phyloP scores from a whole-genome alignment of 92 coral and sea anemone genomes.

The Virgularia gustaviana region DNA sequence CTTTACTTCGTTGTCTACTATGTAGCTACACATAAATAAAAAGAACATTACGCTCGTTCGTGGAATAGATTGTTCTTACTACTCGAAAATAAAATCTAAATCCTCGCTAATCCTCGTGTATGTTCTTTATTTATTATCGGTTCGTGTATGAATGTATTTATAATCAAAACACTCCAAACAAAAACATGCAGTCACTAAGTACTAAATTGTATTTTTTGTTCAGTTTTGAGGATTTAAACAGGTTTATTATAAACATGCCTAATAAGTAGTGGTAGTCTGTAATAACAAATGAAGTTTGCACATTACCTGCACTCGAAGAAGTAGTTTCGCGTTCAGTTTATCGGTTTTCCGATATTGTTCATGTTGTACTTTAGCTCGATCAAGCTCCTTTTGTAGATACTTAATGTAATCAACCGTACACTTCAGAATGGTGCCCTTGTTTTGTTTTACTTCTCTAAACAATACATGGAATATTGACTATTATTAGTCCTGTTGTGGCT shows the following conservation, averaged over 20 bases:
- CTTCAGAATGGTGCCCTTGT: constrained; percentile 94
- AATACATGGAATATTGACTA: constrained; percentile 18
- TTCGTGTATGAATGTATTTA: too few relatives aligned
- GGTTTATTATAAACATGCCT: too few relatives aligned
- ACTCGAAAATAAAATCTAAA: too few relatives aligned
- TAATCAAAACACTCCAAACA: too few relatives aligned
- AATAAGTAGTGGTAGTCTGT: background rate
- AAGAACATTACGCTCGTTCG: too few relatives aligned
- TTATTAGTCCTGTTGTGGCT: background rate
- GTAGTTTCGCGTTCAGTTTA: constrained; percentile 71
- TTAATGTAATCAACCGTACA: constrained; percentile 91
- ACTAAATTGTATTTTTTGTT: background rate
- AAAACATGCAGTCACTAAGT: too few relatives aligned
- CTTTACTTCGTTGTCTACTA: too few relatives aligned
- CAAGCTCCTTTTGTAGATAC: constrained; percentile 65
- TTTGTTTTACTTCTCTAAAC: constrained; percentile 80
- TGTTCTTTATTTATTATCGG: background rate
- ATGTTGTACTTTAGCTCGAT: constrained; percentile 61
- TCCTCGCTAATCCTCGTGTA: too few relatives aligned
- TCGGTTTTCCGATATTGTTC: constrained; percentile 71
- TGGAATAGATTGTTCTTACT: too few relatives aligned
- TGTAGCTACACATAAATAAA: too few relatives aligned
- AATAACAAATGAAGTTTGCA: too few relatives aligned
- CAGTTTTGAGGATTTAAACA: too few relatives aligned
- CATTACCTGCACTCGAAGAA: constrained; percentile 89